Evolutionary conservation across 2,888 invertebrate species (phyloP).

Genomic region (Schizotus pectinicornis): DNA sequence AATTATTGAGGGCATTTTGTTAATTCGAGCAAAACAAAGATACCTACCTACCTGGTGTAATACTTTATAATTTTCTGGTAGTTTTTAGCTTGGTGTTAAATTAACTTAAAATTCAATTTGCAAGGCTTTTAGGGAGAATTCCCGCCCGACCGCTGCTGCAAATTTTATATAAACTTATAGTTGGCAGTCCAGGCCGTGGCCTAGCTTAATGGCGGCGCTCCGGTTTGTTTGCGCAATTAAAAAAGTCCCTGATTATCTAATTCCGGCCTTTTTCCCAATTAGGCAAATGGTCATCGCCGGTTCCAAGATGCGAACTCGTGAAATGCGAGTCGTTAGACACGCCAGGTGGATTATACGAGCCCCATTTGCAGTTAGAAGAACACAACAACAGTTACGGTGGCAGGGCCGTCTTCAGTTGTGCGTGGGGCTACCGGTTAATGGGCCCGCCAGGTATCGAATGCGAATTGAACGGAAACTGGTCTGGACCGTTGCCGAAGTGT

Average conservation of each 20-base stretch:
- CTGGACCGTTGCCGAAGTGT: conserved; percentile 77
- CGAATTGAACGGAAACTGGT: conserved; percentile 80
- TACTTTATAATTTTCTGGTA: too few relatives aligned
- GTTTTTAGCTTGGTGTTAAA: too few relatives aligned
- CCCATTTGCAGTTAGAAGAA: conserved; percentile 76
- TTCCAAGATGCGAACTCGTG: conserved; percentile 79
- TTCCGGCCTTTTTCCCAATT: conserved; percentile 19
- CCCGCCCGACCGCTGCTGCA: too few relatives aligned
- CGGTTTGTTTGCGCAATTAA: not conserved
- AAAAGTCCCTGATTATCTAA: not conserved
- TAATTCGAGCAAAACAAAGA: too few relatives aligned
- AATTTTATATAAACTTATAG: too few relatives aligned
- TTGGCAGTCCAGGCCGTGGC: too few relatives aligned
- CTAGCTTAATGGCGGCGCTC: not conserved
- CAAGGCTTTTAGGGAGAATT: too few relatives aligned
- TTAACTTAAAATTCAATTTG: too few relatives aligned
- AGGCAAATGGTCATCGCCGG: conserved; percentile 80
- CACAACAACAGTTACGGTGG: conserved; percentile 84
- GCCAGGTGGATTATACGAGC: conserved; percentile 68
- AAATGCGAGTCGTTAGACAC: conserved; percentile 75
- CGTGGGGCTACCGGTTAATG: conserved; percentile 80
- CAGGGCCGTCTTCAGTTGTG: conserved; percentile 80
- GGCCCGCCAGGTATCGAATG: conserved; percentile 83
- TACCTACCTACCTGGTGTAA: too few relatives aligned
- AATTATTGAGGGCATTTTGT: too few relatives aligned